Base-by-base conservation (phyloP, 2,113 vertebrate species). In the Octodon degus region DNA sequence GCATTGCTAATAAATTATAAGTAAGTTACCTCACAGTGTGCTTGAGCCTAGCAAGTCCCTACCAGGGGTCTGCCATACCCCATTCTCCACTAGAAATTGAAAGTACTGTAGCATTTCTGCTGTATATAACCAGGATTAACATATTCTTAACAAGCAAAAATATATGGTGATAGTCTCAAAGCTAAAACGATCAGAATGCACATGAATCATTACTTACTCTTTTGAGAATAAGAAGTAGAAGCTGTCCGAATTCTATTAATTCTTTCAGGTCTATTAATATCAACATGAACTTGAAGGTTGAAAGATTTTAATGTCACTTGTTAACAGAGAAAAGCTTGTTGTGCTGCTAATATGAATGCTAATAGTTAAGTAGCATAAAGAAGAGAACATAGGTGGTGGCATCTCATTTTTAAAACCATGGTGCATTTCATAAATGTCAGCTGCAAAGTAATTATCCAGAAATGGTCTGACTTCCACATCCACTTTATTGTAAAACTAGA, bases 1-100 rank as follows among this genome's bases (percentile, higher is more conserved):
- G 47, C 85, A 95, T 93, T 97, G 68, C 81, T 96, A 97, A 96
- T 68, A 86, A 13, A 88, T 89, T 95, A 65, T 55, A 93, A 89
- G 63, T 93, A 96, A 95, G 47, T 96, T 90, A 95, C 77, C 62
- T 94, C 95, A 70, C 17, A 97, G 70, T 90, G 40, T 65, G 11
- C 74, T 90, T 89, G 47, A 95, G 27, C 62, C 68, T 95, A 89
- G 24, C 40, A 93, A 68, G 55, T 93, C 40, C 55, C 40, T 96
- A 74, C 77, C 14, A 77, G 63, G n/a, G 81, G 17, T 87, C 32
- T 88, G 4, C 68, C 47, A 30, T 9, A 55, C 3, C 8, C 30
- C n/a, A 89, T 91, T 94, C 91, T 96, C 11, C 86, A 30, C 67
- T 63, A 25, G 68, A 94, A 86, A 89, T 84, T 47, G 93, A 79